Evolutionary conservation across 1,140 invertebrate species (phyloP).

Genomic region (Sesamia nonagrioides): DNA sequence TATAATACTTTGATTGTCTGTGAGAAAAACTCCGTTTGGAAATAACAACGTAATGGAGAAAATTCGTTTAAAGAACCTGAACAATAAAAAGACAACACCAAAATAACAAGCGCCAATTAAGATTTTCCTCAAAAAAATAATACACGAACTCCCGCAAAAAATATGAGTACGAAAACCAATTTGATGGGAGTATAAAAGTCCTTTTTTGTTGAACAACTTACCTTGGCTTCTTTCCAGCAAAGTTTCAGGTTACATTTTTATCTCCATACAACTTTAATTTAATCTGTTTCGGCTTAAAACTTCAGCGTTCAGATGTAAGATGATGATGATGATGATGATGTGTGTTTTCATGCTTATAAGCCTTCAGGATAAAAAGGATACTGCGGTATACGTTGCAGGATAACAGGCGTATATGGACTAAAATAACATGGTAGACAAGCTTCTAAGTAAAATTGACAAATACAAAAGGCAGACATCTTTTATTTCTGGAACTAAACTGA

Average conservation of each 20-base stretch:
- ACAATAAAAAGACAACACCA: neutral
- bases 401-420: neutral
- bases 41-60: neutral
- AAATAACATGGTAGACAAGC: neutral
- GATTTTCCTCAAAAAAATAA: slow-evolving; percentile 1
- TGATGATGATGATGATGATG: no score
- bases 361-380: neutral
- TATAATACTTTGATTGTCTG: no score
- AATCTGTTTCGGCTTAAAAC: slow-evolving; percentile 44
- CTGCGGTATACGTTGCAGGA: no score
- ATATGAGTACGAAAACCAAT: slow-evolving; percentile 27
- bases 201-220: slow-evolving; percentile 31
- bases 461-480: no score
- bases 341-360: slow-evolving; percentile 14
- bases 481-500: no score
- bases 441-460: neutral
- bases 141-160: slow-evolving; percentile 11
- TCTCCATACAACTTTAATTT: slow-evolving; percentile 43
- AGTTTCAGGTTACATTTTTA: slow-evolving; percentile 48
- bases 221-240: slow-evolving; percentile 34
- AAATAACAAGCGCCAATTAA: slow-evolving; percentile 3
- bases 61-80: no score
- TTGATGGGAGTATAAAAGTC: slow-evolving; percentile 37
- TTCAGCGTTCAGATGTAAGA: slow-evolving; percentile 32
- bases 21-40: neutral